A percentile compares a stretch with the other conserved stretches of the same genome.
These are phyloP conservation scores for Thereva nobilitata DNA, from an alignment of 2,888 invertebrate genomes.

Conservation along the genomic window DNA sequence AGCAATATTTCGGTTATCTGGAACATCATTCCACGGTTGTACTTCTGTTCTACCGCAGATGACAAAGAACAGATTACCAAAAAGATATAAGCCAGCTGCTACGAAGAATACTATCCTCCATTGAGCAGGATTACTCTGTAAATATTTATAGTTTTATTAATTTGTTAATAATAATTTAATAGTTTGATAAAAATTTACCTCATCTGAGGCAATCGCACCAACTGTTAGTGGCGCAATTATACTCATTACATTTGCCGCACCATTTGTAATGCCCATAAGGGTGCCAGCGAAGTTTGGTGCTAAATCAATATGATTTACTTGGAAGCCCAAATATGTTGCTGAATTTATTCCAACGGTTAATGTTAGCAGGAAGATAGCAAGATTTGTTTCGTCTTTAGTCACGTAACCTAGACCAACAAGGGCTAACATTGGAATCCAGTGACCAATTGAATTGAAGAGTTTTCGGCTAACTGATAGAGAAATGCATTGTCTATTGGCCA, in stretches of 20 bases:
- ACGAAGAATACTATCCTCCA: slow-evolving; percentile 79
- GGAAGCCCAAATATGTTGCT: slow-evolving; percentile 74
- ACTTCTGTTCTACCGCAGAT: slow-evolving; percentile 68
- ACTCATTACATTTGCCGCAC: slow-evolving; percentile 76
- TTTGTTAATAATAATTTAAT: slow-evolving; percentile 9
- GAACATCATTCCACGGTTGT: slow-evolving; percentile 73
- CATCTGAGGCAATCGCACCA: slow-evolving; percentile 69
- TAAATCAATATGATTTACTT: slow-evolving; percentile 83
- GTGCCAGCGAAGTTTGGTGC: slow-evolving; percentile 83
- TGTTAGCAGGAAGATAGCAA: slow-evolving; percentile 69
- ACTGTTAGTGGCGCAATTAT: slow-evolving; percentile 78
- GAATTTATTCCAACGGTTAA: slow-evolving; percentile 77
- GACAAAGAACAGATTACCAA: slow-evolving; percentile 71
- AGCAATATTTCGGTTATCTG: slow-evolving; percentile 8
- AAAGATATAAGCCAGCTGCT: slow-evolving; percentile 70
- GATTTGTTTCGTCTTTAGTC: slow-evolving; percentile 49
- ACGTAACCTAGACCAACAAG: slow-evolving; percentile 67
- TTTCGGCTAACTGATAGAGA: slow-evolving; percentile 57
- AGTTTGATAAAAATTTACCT: slow-evolving; percentile 60
- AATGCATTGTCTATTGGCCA: slow-evolving; percentile 51
- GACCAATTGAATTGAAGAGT: slow-evolving; percentile 64
- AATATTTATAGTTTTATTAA: slow-evolving; percentile 43
- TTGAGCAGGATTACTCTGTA: slow-evolving; percentile 65
- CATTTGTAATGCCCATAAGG: slow-evolving; percentile 84
- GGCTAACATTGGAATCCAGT: slow-evolving; percentile 71